Conservation (phyloP, 2,888 invertebrate species). For the Phyto melanocephala region DNA sequence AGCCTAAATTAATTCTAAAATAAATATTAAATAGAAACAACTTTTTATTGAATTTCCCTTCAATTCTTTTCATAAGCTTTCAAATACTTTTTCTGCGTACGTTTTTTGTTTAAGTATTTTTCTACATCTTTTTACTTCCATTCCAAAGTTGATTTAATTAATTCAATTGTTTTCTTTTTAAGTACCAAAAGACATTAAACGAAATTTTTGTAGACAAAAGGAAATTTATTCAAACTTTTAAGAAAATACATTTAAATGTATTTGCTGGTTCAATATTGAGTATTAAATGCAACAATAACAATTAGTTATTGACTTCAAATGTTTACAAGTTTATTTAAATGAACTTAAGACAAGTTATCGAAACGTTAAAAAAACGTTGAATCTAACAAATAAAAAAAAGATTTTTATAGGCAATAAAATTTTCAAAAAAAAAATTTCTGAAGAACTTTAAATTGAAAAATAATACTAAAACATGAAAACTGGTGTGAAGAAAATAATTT, state of each 20-base stretch:
- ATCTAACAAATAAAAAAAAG: too few species aligned
- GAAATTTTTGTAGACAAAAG: neutral
- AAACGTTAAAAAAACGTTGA: too few species aligned
- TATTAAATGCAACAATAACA: neutral
- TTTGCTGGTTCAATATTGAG: neutral
- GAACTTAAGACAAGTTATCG: neutral
- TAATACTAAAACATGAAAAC: too few species aligned
- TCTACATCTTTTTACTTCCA: neutral
- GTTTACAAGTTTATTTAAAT: neutral
- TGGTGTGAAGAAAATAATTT: too few species aligned
- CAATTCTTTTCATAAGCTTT: neutral
- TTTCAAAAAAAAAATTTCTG: neutral
- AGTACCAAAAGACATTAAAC: neutral
- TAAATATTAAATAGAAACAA: too few species aligned
- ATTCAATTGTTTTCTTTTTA: neutral
- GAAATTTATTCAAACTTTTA: neutral
- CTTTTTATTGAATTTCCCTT: constrained; percentile 2
- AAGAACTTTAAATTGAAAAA: too few species aligned
- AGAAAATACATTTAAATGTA: neutral
- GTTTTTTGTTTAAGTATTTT: neutral
- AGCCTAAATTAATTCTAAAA: too few species aligned
- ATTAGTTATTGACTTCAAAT: neutral
- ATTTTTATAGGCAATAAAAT: neutral
- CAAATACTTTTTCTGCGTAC: neutral
- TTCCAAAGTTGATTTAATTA: neutral